A percentile compares a stretch with the other conserved stretches of the same genome.
Evolutionary conservation across 35 echinoderm and acorn worm genomes (phyloP).

Genomic region (Hemicentrotus pulcherrimus): DNA sequence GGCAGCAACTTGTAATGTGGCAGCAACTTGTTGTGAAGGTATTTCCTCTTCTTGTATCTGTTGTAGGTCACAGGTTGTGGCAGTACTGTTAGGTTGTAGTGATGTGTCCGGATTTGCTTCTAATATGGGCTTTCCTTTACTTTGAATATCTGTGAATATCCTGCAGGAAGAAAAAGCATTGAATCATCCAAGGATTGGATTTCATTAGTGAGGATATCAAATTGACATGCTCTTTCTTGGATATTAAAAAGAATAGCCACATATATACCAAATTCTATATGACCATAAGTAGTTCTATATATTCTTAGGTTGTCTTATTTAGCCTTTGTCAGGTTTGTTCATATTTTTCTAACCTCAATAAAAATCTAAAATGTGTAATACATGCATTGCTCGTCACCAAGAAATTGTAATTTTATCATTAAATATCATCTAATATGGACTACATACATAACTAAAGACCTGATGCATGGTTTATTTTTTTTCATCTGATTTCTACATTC

Average conservation of each 20-base stretch:
- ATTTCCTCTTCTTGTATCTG: background rate
- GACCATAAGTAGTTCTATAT: too few relatives aligned
- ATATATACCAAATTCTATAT: too few relatives aligned
- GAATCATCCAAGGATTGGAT: background rate
- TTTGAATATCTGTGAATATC: conserved; percentile 10
- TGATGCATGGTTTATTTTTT: too few relatives aligned
- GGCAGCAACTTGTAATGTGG: background rate
- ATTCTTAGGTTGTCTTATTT: too few relatives aligned
- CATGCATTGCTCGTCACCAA: too few relatives aligned
- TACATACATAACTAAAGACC: too few relatives aligned
- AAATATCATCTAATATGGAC: too few relatives aligned
- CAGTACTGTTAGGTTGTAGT: background rate
- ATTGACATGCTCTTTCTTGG: background rate
- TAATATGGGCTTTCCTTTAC: background rate
- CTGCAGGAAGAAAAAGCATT: background rate
- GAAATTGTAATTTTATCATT: too few relatives aligned
- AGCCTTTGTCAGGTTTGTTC: too few relatives aligned
- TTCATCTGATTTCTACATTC: too few relatives aligned
- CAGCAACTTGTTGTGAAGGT: background rate
- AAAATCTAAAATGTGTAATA: too few relatives aligned
- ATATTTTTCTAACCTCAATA: too few relatives aligned
- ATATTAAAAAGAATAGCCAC: background rate
- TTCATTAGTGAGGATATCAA: background rate
- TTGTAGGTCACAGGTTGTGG: background rate
- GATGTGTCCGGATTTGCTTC: background rate